A percentile compares a stretch with the other conserved stretches of the same genome.
Conservation (phyloP, 2,888 invertebrate species). For the Hanleya hanleyi region DNA sequence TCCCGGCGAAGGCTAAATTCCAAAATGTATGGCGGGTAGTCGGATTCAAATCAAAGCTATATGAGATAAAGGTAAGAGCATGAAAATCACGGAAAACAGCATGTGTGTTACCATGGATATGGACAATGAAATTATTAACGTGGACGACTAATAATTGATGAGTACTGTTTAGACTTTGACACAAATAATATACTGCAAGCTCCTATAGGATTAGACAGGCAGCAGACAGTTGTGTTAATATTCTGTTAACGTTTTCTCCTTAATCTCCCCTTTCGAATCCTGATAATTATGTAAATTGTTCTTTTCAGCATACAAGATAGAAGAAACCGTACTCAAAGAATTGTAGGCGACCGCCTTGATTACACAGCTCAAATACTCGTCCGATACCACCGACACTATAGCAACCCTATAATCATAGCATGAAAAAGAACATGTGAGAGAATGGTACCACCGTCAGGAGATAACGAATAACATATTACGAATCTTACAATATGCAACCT, state of each 20-base stretch:
- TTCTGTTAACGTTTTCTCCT: no score
- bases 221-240: no score
- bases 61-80: neutral
- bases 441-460: no score
- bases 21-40: neutral
- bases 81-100: neutral
- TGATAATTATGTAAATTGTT: neutral
- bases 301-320: neutral
- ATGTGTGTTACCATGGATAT: neutral
- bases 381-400: neutral
- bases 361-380: neutral
- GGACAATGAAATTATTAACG: no score
- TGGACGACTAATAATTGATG: no score
- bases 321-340: neutral
- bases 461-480: no score
- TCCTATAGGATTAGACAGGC: no score
- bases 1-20: neutral
- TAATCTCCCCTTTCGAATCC: neutral
- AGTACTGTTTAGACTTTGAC: no score
- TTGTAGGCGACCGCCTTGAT: neutral
- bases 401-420: neutral
- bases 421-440: no score
- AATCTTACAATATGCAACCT: no score
- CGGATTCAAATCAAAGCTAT: neutral
- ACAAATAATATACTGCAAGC: no score